These are phyloP conservation scores for pig (Sus scrofa) DNA, from an alignment of 2,113 vertebrate species.

Conservation along the genomic window T2T-Sscrofa CM000812.6:107763001-107763500, in stretches of 20 bases:
- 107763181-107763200: too few relatives aligned
- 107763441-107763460: neutral
- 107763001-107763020: neutral
- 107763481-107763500: neutral
- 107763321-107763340: too few relatives aligned
- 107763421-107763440: neutral
- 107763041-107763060: neutral
- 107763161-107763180: too few relatives aligned
- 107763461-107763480: neutral
- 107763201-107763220: too few relatives aligned
- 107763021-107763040: neutral
- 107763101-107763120: neutral
- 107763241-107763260: too few relatives aligned
- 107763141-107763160: too few relatives aligned
- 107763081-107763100: neutral
- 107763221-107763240: too few relatives aligned
- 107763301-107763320: too few relatives aligned
- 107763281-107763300: too few relatives aligned
- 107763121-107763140: too few relatives aligned
- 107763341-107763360: too few relatives aligned
- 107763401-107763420: neutral
- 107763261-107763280: too few relatives aligned
- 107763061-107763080: neutral
- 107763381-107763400: neutral
- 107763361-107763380: neutral